phyloP scores from a whole-genome alignment of 2,888 invertebrate species.

The Drosophila anomalipes region DNA sequence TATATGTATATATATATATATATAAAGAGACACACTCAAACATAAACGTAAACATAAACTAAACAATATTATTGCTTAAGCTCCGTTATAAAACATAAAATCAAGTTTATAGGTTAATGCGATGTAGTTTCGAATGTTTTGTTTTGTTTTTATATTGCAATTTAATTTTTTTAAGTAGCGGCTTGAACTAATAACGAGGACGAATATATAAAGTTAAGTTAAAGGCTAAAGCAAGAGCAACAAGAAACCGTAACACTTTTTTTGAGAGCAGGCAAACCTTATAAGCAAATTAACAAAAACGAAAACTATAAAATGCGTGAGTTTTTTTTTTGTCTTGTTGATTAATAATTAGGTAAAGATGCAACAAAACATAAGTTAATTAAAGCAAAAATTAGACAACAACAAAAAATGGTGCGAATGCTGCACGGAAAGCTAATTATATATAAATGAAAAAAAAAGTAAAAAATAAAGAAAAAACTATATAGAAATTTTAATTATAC shows the following conservation, averaged over 20 bases:
- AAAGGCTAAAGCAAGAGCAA: slow-evolving; percentile 5
- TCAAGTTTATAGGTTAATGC: slow-evolving; percentile 64
- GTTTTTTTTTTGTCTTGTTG: slow-evolving; percentile 78
- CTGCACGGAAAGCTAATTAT: slow-evolving; percentile 31
- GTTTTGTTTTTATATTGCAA: slow-evolving; percentile 56
- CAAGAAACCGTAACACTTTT: slow-evolving; percentile 18
- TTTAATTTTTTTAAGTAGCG: slow-evolving; percentile 63
- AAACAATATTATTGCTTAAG: slow-evolving; percentile 47
- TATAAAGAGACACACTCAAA: slow-evolving; percentile 8
- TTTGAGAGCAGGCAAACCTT: slow-evolving; percentile 25
- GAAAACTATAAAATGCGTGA: slow-evolving; percentile 36
- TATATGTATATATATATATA: slow-evolving; percentile 15
- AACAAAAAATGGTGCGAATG: slow-evolving; percentile 19
- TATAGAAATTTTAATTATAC: slow-evolving; percentile 49
- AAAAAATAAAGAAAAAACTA: slow-evolving; percentile 19
- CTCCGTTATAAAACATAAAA: slow-evolving; percentile 23
- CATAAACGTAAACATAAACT: slow-evolving; percentile 27
- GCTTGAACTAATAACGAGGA: slow-evolving; percentile 33
- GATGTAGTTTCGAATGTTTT: slow-evolving; percentile 61
- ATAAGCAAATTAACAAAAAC: slow-evolving; percentile 4
- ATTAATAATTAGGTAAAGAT: slow-evolving; percentile 79
- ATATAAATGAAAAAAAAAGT: slow-evolving; percentile 11
- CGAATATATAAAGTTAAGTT: slow-evolving; percentile 1
- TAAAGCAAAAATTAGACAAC: slow-evolving; percentile 50
- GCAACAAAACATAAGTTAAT: slow-evolving; percentile 61